These are phyloP conservation scores for Pedetes capensis DNA, from an alignment of 2,113 vertebrate genomes.

Conservation along the genomic window DNA sequence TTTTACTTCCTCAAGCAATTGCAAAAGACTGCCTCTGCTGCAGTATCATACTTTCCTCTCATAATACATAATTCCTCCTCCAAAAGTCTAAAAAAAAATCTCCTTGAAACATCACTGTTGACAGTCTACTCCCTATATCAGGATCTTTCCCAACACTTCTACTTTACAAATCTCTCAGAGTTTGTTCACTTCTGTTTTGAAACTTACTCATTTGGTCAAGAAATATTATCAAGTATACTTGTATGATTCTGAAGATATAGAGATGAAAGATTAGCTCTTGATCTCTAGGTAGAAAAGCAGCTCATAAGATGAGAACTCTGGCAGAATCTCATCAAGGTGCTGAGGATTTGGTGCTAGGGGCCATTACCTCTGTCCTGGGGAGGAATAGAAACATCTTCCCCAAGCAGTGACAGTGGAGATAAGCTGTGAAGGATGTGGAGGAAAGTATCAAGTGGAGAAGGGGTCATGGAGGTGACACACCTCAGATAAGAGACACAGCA, in stretches of 20 bases:
- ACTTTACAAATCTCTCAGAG: not conserved
- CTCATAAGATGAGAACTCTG: not conserved
- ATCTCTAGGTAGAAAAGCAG: not conserved
- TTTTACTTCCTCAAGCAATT: not conserved
- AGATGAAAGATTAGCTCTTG: constrained; percentile 11
- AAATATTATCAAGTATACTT: not conserved
- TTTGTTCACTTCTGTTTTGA: not conserved
- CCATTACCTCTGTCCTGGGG: constrained; percentile 1
- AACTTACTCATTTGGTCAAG: not conserved
- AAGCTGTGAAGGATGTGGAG: constrained; percentile 15
- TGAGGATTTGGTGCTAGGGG: not conserved
- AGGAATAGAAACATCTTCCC: constrained; percentile 2
- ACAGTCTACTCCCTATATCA: not conserved
- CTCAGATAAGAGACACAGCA: not conserved
- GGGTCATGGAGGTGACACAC: not conserved
- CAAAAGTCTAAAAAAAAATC: not conserved
- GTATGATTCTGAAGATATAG: constrained; percentile 1
- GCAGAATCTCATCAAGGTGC: not conserved
- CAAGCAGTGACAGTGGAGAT: constrained; percentile 9
- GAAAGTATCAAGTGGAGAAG: constrained; percentile 18
- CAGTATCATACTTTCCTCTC: no score
- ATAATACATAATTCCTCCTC: no score
- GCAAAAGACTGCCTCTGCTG: not conserved
- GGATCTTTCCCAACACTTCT: not conserved
- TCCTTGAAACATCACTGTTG: not conserved